Evolutionary conservation across 1,140 invertebrate genomes (phyloP).

Genomic region (Cataglyphis hispanica): DNA sequence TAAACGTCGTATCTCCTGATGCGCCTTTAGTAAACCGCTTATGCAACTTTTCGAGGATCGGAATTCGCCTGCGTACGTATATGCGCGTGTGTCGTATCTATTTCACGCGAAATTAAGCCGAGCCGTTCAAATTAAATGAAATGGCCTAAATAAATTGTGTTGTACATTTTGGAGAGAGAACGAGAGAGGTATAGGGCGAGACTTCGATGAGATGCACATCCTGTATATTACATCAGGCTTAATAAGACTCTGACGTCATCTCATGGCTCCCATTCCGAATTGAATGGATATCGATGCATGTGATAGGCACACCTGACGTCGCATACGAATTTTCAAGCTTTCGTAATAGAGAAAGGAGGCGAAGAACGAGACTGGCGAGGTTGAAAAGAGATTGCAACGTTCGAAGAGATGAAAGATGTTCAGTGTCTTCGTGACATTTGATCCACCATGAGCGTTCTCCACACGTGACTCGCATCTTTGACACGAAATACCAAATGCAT

Average conservation of each 20-base stretch:
- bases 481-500: conserved; percentile 41
- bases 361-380: conserved; percentile 8
- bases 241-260: not conserved
- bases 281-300: not conserved
- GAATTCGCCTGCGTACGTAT: conserved; percentile 43
- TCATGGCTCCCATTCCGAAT: not conserved
- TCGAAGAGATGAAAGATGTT: conserved; percentile 62
- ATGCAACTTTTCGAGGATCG: conserved; percentile 19
- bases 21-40: conserved; percentile 3
- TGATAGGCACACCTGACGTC: not conserved
- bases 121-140: conserved; percentile 17
- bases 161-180: not conserved
- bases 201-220: not conserved
- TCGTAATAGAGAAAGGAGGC: conserved; percentile 75
- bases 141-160: not conserved
- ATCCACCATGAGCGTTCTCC: conserved; percentile 63
- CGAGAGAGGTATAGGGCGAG: too few species aligned
- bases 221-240: not conserved
- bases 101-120: not conserved
- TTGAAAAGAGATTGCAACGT: conserved; percentile 70
- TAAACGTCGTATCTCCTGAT: not conserved
- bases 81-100: not conserved
- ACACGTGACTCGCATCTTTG: conserved; percentile 31
- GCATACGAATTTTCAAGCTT: conserved; percentile 60
- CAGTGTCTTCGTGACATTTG: conserved; percentile 72